Base-by-base conservation (phyloP, 2,888 invertebrate genomes). In the Ischnura elegans region DNA sequence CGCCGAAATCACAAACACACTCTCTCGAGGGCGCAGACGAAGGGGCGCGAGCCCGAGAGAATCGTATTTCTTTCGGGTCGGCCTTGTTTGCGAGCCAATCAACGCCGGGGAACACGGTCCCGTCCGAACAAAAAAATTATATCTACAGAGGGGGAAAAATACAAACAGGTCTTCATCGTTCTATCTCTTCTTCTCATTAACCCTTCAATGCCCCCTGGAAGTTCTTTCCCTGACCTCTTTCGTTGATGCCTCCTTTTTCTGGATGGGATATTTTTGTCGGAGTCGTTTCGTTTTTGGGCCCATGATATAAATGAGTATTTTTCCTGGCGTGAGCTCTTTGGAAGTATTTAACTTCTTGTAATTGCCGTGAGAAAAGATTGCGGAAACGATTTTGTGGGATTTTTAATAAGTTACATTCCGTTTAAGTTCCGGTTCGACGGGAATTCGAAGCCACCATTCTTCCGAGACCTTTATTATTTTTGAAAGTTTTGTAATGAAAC, bases 11-110 rank as follows among this genome's bases (percentile, higher is more conserved):
- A 47, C 47, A 51, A 13, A 51, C 4, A 51, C 19, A 1, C 51
- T 19, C 51, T 3, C 51, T 19, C 51, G 51, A 19, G 19, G 13
- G 36, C 36, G 76, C 8, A 36, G 76, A 10, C n/a, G 76, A 61
- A 13, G 36, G 76, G 29, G 29, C 36, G 36, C 76, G 36, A 36
- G 36, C 16, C 76, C 76, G 29, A 25, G 13, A 13, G 76, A 29
- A 21, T 76, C 76, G 76, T 76, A 76, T 76, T 76, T 76, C 76
- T 76, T 76, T 36, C 36, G 76, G 76, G 29, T 36, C 36, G 76
- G 76, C 76, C 76, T 76, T 76, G 76, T 76, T 76, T 76, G 76
- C 36, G 76, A 21, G 29, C 76, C 76, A 76, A 76, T 76, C 76
- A 76, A 36, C 76, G 76, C 36, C 36, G 36, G 8, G 13, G 16